Evolutionary conservation across 2,113 vertebrate genomes (phyloP), one percentile per base, ranked within the genome.

Genomic region (Oncorhynchus masou): DNA sequence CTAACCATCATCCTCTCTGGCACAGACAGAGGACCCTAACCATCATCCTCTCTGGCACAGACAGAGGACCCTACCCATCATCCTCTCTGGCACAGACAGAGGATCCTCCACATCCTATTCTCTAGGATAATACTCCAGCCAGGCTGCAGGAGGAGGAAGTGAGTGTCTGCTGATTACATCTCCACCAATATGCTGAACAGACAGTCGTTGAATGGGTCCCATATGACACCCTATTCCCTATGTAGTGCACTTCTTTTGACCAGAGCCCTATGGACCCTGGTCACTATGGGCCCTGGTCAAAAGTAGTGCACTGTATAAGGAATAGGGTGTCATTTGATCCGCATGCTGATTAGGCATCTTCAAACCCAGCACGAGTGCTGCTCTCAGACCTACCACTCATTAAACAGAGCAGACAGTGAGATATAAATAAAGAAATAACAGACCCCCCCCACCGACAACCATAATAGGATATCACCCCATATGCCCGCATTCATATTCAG

Each of bases 381-480:
- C 69, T 49, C 70, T 74, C 64, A 51, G 49, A 51, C 60, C n/a
- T 20, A 60, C 39, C 39, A 39, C 76, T 84, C 80, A 86, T 85
- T 88, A 87, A 82, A 85, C 13, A 51, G 49, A 51, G 78, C 70
- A 83, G 83, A 86, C 79, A 83, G 20, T 11, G 62, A 81, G 73
- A 76, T 85, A 78, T 68, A 7, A 77, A 84, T 85, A 89, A 81
- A 84, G 84, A 81, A 87, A 84, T 77, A 84, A 65, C 77, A 85
- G 75, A 5, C 8, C 80, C 81, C 70, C 83, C 83, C 81, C 69
- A 67, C 79, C 74, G 5, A 65, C 78, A 85, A 90, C 89, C 86
- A 88, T 88, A 89, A 91, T 84, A 84, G 85, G 75, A 88, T 87
- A 78, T 83, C 79, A 84, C 81, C 86, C 74, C 86, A 86, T 83